Base-by-base conservation (phyloP, 64 coral and sea anemone genomes). In the Porites lutea region DNA sequence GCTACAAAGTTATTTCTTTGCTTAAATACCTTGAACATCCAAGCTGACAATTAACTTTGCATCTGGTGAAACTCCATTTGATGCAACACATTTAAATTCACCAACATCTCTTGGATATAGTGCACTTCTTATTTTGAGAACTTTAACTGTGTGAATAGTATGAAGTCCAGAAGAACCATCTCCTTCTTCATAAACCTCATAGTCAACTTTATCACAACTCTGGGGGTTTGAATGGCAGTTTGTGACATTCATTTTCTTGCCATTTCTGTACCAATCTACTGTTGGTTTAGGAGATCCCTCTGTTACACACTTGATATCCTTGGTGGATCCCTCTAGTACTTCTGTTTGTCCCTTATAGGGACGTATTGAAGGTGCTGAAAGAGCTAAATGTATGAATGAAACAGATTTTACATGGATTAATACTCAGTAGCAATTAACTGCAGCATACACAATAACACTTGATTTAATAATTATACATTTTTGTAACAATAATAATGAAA, bases 211-310 rank as follows among this genome's bases (percentile, higher is more conserved):
- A 0, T 86, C 11, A 60, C 90, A 92, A 3, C 16, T 21, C 0
- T 50, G 14, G 14, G 58, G 5, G 13, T 18, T 3, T 49, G 14
- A 6, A 6, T 48, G 23, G 51, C 90, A 92, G 15, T 78, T n/a
- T n/a, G 71, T 60, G 7, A 51, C 43, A 20, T 45, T 69, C 20
- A 92, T 45, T 10, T 48, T 14, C 52, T 70, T 86, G 59, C 73
- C 82, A 52, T 87, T 51, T 78, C 60, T 87, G 72, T 78, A 92
- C 91, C 91, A 92, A 51, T n/a, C 8, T 19, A 63, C 51, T 3
- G 13, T 52, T n/a, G 73, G 22, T 73, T 59, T 74, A 16, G 86
- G 86, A 44, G 52, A 72, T 13, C 65, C 86, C n/a, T 77, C 22
- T 43, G 71, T 52, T 73, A 37, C 0, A 22, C 86, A 88, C 27